phyloP scores from a whole-genome alignment of 2,797 vertebrate species.

The Micropoecilia bifurca region DNA sequence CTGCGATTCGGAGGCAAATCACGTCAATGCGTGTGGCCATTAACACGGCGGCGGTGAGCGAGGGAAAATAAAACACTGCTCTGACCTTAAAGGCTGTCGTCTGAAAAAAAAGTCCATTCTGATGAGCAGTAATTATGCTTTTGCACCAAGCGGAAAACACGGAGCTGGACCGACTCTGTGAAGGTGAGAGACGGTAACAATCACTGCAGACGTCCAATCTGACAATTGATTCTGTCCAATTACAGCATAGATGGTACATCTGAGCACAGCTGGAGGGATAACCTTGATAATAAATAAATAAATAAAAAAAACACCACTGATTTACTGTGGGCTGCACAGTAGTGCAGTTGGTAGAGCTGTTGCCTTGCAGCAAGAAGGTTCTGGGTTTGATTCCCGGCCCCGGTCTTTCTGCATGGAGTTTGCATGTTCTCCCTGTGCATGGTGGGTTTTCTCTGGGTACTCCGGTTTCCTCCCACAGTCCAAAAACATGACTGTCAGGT shows the following conservation, averaged over 20 bases:
- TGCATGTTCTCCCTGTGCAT: too few species aligned
- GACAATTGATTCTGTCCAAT: conserved; percentile 39
- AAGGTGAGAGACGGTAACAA: conserved; percentile 58
- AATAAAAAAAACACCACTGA: not conserved
- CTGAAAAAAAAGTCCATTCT: conserved; percentile 44
- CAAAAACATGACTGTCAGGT: too few species aligned
- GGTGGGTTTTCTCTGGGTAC: too few species aligned
- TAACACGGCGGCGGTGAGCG: conserved; percentile 40
- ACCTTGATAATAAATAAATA: not conserved
- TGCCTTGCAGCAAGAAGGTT: too few species aligned
- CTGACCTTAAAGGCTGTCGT: conserved; percentile 55
- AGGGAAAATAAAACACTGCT: conserved; percentile 40
- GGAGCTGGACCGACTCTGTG: conserved; percentile 19
- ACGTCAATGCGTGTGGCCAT: conserved; percentile 57
- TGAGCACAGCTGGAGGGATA: not conserved
- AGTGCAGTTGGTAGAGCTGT: too few species aligned
- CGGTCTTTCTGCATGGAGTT: too few species aligned
- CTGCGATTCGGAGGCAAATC: conserved; percentile 59
- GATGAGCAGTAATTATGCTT: conserved; percentile 64
- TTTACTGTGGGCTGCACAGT: not conserved
- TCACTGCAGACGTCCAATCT: conserved; percentile 46
- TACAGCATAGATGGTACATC: conserved; percentile 34
- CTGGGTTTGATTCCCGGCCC: too few species aligned
- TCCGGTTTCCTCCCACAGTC: too few species aligned
- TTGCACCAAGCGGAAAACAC: conserved; percentile 43